Percentiles rank a stretch among this genome's conserved stretches.
phyloP scores from a whole-genome alignment of 2,888 invertebrate species.

The Aricia artaxerxes region DNA sequence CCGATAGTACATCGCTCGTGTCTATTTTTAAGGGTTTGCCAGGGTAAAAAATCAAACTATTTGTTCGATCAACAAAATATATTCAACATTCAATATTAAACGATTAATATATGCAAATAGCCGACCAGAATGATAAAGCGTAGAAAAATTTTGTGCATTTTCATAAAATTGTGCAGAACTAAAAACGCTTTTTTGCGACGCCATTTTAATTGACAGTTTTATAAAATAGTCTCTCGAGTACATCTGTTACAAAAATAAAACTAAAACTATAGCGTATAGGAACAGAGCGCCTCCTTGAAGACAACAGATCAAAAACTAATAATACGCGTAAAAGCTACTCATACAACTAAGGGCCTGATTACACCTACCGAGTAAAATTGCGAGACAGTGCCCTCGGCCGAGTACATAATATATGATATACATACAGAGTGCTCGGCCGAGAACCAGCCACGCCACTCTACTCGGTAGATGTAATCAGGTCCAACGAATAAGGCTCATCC shows the following conservation, averaged over 20 bases:
- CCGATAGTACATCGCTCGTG: neutral
- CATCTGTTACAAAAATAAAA: neutral
- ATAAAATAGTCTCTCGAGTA: neutral
- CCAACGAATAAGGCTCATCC: too few species aligned
- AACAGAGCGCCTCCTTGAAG: neutral
- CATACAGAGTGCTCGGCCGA: too few species aligned
- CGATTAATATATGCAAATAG: slow-evolving; percentile 8
- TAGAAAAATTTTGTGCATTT: slow-evolving; percentile 25
- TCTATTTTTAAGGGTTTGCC: neutral
- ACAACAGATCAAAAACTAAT: neutral
- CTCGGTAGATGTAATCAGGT: too few species aligned
- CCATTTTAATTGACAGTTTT: neutral
- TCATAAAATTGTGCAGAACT: slow-evolving; percentile 21
- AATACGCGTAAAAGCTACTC: neutral
- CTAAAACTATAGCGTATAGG: neutral
- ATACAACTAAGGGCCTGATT: too few species aligned
- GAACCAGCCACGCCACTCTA: too few species aligned
- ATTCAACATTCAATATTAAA: slow-evolving; percentile 29
- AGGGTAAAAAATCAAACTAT: slow-evolving; percentile 13
- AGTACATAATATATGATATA: too few species aligned
- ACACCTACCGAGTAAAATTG: too few species aligned
- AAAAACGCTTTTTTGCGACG: neutral
- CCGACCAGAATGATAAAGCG: slow-evolving; percentile 19
- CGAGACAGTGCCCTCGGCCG: too few species aligned
- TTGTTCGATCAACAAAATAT: slow-evolving; percentile 28